phyloP scores from a whole-genome alignment of 1,140 invertebrate species.

The Drosophila nikananu region DNA sequence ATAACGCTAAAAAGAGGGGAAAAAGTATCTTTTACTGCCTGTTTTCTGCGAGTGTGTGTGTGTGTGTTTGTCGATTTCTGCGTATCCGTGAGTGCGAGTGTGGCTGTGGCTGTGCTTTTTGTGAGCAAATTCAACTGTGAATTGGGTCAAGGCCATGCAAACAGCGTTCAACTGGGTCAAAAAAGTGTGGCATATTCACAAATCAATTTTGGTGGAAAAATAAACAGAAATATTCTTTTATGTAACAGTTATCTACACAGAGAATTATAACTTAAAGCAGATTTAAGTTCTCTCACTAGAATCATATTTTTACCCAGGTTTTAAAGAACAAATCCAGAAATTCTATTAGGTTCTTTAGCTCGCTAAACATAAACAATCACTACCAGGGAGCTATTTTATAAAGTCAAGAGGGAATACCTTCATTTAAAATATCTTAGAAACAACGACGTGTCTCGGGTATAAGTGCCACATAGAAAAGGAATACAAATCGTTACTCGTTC shows the following conservation, averaged over 20 bases:
- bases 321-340: too few species aligned
- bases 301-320: too few species aligned
- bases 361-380: too few species aligned
- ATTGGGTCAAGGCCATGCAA: conserved; percentile 74
- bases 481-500: neutral
- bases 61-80: conserved; percentile 10
- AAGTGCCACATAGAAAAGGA: neutral
- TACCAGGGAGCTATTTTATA: too few species aligned
- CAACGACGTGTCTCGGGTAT: neutral
- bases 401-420: neutral
- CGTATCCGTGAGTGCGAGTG: conserved; percentile 12
- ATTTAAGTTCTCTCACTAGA: neutral
- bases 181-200: neutral
- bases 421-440: neutral
- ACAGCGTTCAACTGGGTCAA: conserved; percentile 50
- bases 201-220: neutral
- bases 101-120: conserved; percentile 50
- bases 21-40: conserved; percentile 12
- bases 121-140: conserved; percentile 38
- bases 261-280: neutral
- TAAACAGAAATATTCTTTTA: neutral
- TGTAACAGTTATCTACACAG: neutral
- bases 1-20: conserved; percentile 8
- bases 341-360: too few species aligned
- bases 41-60: neutral